Evolutionary conservation across 2,113 vertebrate species (phyloP).

Genomic region (Zosterops pallidus): DNA sequence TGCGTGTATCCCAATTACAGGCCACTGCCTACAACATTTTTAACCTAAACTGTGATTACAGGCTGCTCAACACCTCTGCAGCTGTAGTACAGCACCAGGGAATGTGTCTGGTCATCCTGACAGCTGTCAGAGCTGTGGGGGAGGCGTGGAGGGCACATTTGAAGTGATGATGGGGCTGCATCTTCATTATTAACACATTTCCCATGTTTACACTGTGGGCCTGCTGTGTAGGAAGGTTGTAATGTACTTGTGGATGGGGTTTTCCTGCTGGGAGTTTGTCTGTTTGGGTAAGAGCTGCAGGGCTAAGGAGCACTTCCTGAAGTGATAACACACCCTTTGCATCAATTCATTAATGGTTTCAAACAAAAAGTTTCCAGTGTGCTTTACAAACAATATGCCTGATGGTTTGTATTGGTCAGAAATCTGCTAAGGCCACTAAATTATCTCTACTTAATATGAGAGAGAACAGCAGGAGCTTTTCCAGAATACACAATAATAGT

Average conservation of each 20-base stretch:
- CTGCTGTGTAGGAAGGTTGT: accelerated
- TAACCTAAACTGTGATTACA: not conserved
- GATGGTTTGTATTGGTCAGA: not conserved
- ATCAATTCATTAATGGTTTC: not conserved
- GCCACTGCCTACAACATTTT: not conserved
- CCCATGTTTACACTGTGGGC: accelerated
- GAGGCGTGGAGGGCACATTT: not conserved
- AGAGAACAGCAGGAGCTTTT: not conserved
- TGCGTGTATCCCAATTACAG: not conserved
- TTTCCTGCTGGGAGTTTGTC: not conserved
- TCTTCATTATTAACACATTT: not conserved
- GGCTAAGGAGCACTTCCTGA: not conserved
- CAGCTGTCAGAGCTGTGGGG: not conserved
- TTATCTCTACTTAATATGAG: not conserved
- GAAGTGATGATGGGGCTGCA: not conserved
- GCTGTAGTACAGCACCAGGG: not conserved
- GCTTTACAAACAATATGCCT: not conserved
- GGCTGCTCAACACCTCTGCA: not conserved
- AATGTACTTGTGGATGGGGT: accelerated
- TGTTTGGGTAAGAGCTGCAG: not conserved
- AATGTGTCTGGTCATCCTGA: not conserved
- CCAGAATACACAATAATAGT: not conserved
- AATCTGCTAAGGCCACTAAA: not conserved
- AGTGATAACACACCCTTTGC: not conserved
- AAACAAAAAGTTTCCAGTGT: not conserved